Base-by-base conservation (phyloP, 2,113 vertebrate species). In the Apodemus sylvaticus region DNA sequence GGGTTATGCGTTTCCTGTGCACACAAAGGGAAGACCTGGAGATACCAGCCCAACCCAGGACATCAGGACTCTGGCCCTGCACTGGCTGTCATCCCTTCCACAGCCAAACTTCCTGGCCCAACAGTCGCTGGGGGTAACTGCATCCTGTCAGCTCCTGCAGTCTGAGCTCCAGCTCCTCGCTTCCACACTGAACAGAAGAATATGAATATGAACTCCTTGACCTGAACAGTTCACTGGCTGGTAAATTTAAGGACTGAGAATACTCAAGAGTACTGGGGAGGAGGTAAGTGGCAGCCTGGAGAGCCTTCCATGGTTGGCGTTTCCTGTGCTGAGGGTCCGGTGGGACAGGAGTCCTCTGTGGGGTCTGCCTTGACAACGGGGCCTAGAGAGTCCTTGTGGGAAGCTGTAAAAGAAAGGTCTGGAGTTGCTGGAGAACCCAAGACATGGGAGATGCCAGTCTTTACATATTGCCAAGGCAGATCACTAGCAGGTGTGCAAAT, bases 221-320 rank as follows among this genome's bases (percentile, higher is more conserved):
- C 10, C 31, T 51, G 16, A 78, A 0, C 2, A 14, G 48, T 53
- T 19, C 48, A 53, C 19, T 78, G 48, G 0, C 0, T 2, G 3
- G 16, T 34, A 5, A 55, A 36, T 6, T 55, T 4, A 53, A 5
- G 4, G 3, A 55, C 0, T 34, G 34, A 22, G 17, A 79, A n/a
- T 36, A 20, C 31, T 36, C 48, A 4, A n/a, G 45, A 77, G 26
- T 34, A 10, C 31, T 53, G 48, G 36, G 31, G 48, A 70, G 68
- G 7, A 70, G n/a, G n/a, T n/a, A 70, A 70, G n/a, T 70, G 34
- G 68, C 16, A 70, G 16, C 31, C 36, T n/a, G 68, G 68, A 70
- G 68, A 70, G 7, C 34, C 68, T 70, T 17, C 68, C 68, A n/a
- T 34, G n/a, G 8, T n/a, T 34, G 36, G 34, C 34, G 64, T 68